Base-by-base conservation (phyloP, 2,888 invertebrate species). In the Agrotis ipsilon region DNA sequence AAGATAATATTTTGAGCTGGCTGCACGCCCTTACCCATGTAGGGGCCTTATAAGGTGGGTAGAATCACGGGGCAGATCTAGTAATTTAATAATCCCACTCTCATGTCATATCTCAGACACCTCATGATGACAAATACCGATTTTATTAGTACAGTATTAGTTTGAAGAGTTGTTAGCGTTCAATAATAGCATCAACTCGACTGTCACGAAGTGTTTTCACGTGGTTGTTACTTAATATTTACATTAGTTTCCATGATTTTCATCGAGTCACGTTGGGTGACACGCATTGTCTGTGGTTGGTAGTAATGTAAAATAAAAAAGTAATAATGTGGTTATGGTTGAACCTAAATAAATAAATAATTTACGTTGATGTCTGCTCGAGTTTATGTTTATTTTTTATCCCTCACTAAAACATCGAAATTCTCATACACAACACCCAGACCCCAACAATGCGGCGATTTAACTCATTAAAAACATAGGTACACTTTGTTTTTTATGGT, bases 191-290 rank as follows among this genome's bases (percentile, higher is more conserved):
- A 19, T 11, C n/a, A 52, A 66, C 74, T 64, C 60, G 78, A 61
- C 0, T 49, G 46, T 3, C 82, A 82, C 82, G 81, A 78, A 55
- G 60, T 59, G 48, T 54, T 11, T 16, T 79, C 84, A 78, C 72
- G 78, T 77, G 70, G 48, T 18, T 80, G 18, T 24, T 24, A 14
- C 16, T 46, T 66, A 24, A 39, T 39, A 39, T 39, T 45, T 61
- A 58, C 14, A 65, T 49, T 58, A 54, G 46, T 46, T 62, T 39
- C 39, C 54, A 61, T 55, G 62, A 32, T 45, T 65, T 48, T 75
- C 62, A 48, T 18, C 7, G 16, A 2, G 60, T 72, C 76, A 72
- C 81, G 80, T 80, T 72, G 61, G 18, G 6, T 19, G 60, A 32
- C 68, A 68, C 68, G 59, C n/a, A n/a, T n/a, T n/a, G n/a, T 27